Conservation (phyloP, 1,140 invertebrate species). For the Acromyrmex heyeri region DNA sequence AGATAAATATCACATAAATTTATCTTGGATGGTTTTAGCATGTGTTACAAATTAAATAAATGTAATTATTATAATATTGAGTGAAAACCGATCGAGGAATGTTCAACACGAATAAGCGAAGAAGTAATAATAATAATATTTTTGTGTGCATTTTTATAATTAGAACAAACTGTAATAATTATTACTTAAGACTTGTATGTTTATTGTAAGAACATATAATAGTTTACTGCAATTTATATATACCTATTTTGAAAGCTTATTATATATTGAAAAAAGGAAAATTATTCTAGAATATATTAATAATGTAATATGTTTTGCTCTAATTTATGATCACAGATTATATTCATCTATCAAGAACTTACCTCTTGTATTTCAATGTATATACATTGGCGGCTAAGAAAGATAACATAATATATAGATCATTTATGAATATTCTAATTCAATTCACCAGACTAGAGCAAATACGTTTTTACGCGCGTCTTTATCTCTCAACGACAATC, state of each 20-base stretch:
- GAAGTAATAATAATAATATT: no score
- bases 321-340: not conserved
- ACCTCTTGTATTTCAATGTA: not conserved
- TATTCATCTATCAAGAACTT: not conserved
- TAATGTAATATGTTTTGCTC: not conserved
- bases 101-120: no score
- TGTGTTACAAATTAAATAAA: not conserved
- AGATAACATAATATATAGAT: not conserved
- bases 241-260: no score
- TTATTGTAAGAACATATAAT: not conserved
- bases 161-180: no score
- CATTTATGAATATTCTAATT: constrained; percentile 20
- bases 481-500: not conserved
- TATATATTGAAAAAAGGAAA: not conserved
- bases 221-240: not conserved
- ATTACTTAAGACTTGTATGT: not conserved
- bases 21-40: not conserved
- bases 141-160: no score
- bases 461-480: constrained; percentile 16
- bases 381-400: not conserved
- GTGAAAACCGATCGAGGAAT: no score
- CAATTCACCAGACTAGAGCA: not conserved
- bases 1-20: not conserved
- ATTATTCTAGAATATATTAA: not conserved
- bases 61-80: not conserved